Conservation (phyloP, 2,797 vertebrate species). For the Myotis myotis region DNA sequence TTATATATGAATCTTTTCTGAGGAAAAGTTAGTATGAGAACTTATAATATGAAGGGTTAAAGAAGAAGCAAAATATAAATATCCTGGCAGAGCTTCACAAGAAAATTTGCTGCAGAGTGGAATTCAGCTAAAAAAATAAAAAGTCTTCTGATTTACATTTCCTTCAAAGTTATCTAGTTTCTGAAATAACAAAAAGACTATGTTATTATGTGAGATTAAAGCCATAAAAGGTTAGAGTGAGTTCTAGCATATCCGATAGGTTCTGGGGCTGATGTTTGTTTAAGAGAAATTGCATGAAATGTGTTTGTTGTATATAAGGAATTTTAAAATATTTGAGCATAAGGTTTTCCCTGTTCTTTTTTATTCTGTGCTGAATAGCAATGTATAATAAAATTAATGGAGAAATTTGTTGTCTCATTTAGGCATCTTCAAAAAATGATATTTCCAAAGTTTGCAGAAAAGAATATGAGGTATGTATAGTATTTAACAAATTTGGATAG, state of each 20-base stretch:
- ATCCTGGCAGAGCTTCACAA: conserved; percentile 70
- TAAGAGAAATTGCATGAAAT: conserved; percentile 39
- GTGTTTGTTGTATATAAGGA: conserved; percentile 45
- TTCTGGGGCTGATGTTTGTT: conserved; percentile 25
- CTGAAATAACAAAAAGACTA: conserved; percentile 66
- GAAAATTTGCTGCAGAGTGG: conserved; percentile 46
- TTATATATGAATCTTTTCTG: conserved; percentile 23
- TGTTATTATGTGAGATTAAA: conserved; percentile 68
- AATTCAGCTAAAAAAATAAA: conserved; percentile 36
- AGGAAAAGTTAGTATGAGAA: conserved; percentile 13
- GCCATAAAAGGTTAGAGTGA: conserved; percentile 38
- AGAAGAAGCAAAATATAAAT: conserved; percentile 57
- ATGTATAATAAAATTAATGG: conserved; percentile 57
- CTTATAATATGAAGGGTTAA: conserved; percentile 59
- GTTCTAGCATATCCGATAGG: not conserved
- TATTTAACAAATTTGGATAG: conserved; percentile 48
- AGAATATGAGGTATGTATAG: conserved; percentile 92
- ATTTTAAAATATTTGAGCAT: conserved; percentile 54
- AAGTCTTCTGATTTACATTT: conserved; percentile 64
- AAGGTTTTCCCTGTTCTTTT: conserved; percentile 43
- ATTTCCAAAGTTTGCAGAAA: conserved; percentile 96
- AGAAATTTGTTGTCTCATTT: conserved; percentile 74
- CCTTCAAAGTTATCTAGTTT: conserved; percentile 69
- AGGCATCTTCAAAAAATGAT: conserved; percentile 97
- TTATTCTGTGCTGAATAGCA: conserved; percentile 53